phyloP scores from a whole-genome alignment of 2,888 invertebrate genomes.

The Euzophera pinguis region DNA sequence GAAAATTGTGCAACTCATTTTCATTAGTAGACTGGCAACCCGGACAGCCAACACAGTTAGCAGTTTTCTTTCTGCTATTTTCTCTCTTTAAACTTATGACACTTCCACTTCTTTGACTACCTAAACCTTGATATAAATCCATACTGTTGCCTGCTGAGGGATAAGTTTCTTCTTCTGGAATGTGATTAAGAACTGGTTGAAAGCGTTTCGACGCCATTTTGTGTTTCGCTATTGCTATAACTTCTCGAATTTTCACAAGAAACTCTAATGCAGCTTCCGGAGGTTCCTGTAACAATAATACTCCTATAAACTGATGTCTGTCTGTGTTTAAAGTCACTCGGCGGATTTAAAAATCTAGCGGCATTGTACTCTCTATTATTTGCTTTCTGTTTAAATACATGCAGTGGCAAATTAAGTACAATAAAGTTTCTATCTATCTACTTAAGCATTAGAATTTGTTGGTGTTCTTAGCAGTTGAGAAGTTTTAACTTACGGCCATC shows the following conservation, averaged over 20 bases:
- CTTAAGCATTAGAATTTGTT: too few species aligned
- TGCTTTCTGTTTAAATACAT: too few species aligned
- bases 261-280: slow-evolving; percentile 95
- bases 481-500: slow-evolving; percentile 82
- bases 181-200: slow-evolving; percentile 87
- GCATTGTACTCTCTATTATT: too few species aligned
- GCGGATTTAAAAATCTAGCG: too few species aligned
- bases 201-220: slow-evolving; percentile 92
- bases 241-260: slow-evolving; percentile 92
- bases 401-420: too few species aligned
- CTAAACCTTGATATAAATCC: slow-evolving; percentile 67
- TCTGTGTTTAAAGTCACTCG: too few species aligned
- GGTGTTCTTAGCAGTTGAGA: neutral
- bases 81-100: slow-evolving; percentile 80
- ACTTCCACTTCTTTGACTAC: slow-evolving; percentile 77
- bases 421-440: too few species aligned
- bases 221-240: slow-evolving; percentile 92
- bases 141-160: slow-evolving; percentile 69
- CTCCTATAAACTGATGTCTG: too few species aligned
- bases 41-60: slow-evolving; percentile 82
- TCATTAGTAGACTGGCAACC: slow-evolving; percentile 74
- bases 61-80: slow-evolving; percentile 78
- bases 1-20: slow-evolving; percentile 52
- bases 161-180: slow-evolving; percentile 87
- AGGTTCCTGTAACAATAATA: slow-evolving; percentile 83